Evolutionary conservation across 2,888 invertebrate species (phyloP).

Genomic region (Petrolisthes manimaculis): DNA sequence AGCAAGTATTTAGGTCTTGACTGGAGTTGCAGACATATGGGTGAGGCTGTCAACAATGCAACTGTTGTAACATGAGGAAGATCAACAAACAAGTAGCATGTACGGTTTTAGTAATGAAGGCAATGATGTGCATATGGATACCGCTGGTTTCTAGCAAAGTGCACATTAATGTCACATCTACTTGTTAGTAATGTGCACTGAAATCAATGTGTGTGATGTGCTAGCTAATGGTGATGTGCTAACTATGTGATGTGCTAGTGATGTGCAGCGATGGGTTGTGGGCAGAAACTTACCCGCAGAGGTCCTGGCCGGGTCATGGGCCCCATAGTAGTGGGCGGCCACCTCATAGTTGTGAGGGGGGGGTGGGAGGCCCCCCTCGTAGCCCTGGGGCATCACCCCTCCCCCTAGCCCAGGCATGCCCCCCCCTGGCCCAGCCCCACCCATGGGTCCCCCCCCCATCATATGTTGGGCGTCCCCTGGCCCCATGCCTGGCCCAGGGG

Average conservation of each 20-base stretch:
- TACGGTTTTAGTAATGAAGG: slow-evolving; percentile 27
- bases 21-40: no score
- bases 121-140: slow-evolving; percentile 40
- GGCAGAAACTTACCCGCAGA: slow-evolving; percentile 64
- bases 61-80: not conserved
- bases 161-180: slow-evolving; percentile 35
- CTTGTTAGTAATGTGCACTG: slow-evolving; percentile 50
- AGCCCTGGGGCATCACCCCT: slow-evolving; percentile 62
- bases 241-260: slow-evolving; percentile 40
- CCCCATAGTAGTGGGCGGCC: slow-evolving; percentile 63
- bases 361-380: slow-evolving; percentile 60
- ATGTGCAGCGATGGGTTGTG: slow-evolving; percentile 59
- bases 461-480: slow-evolving; percentile 49
- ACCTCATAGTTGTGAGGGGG: slow-evolving; percentile 64
- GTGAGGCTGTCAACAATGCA: no score
- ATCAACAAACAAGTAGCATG: not conserved
- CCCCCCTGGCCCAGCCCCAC: slow-evolving; percentile 55
- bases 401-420: slow-evolving; percentile 61
- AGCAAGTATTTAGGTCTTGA: no score
- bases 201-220: slow-evolving; percentile 38
- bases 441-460: slow-evolving; percentile 58
- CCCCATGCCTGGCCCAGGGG: slow-evolving; percentile 51
- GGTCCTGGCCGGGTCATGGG: slow-evolving; percentile 61
- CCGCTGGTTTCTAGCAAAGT: slow-evolving; percentile 29
- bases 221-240: slow-evolving; percentile 53